phyloP scores from a whole-genome alignment of 2,888 invertebrate genomes.

The Crioceris asparagi region DNA sequence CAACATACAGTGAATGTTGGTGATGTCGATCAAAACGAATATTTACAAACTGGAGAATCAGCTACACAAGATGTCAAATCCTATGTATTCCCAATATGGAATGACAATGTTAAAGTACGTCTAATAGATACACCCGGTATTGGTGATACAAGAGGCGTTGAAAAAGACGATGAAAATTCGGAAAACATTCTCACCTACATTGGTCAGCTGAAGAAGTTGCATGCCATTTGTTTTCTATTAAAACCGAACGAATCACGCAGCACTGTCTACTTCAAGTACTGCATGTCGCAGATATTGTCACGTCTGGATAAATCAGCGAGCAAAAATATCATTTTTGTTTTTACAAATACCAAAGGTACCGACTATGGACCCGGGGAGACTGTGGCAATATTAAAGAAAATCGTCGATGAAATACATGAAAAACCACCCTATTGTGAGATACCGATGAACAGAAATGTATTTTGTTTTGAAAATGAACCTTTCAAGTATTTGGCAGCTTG shows the following conservation, averaged over 20 bases:
- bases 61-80: conserved; percentile 24
- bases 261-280: conserved; percentile 30
- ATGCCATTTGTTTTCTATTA: conserved; percentile 30
- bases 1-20: conserved; percentile 1
- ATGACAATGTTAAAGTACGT: conserved; percentile 21
- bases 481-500: conserved; percentile 29
- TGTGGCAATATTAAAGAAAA: conserved; percentile 4
- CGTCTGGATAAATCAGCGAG: conserved; percentile 31
- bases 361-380: conserved; percentile 3
- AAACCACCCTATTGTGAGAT: conserved; percentile 23
- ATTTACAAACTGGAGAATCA: conserved; percentile 16
- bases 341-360: conserved; percentile 26
- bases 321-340: conserved; percentile 32
- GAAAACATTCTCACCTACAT: conserved; percentile 29
- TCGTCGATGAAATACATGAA: conserved; percentile 22
- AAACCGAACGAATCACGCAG: conserved; percentile 28
- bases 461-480: conserved; percentile 33
- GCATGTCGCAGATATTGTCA: conserved; percentile 30
- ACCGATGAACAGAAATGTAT: conserved; percentile 25
- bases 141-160: conserved; percentile 26
- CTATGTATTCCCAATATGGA: conserved; percentile 21
- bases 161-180: conserved; percentile 23
- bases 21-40: conserved; percentile 22
- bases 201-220: conserved; percentile 25
- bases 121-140: conserved; percentile 34